phyloP scores from a whole-genome alignment of 2,797 vertebrate genomes.

The Arrhamphus sclerolepis region DNA sequence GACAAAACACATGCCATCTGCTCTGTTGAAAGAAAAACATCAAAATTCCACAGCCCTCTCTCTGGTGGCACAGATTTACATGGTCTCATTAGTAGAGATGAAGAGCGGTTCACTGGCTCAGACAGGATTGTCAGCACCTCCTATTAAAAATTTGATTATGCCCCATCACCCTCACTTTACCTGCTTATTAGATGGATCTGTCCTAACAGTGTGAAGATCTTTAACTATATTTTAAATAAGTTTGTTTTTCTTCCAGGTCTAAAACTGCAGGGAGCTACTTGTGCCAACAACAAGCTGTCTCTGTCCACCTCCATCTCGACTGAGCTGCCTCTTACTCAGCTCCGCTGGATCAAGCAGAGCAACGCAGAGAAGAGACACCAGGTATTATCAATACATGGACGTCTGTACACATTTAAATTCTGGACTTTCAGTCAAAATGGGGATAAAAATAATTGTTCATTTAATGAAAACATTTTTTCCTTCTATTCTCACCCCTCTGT shows the following conservation, averaged over 20 bases:
- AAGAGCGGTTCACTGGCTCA: no score
- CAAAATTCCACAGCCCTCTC: no score
- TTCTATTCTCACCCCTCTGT: constrained; percentile 1
- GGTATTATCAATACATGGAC: constrained; percentile 70
- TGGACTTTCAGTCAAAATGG: background rate
- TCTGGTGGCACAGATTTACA: no score
- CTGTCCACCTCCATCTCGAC: constrained; percentile 95
- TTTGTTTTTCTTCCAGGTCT: constrained; percentile 40
- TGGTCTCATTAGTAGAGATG: no score
- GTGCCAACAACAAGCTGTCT: constrained; percentile 94
- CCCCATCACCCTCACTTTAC: no score
- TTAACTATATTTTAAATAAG: background rate
- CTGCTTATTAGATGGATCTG: no score
- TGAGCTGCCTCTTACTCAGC: constrained; percentile 93
- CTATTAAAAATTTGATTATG: no score
- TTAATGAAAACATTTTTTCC: background rate
- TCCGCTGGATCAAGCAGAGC: constrained; percentile 93
- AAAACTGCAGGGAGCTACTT: constrained; percentile 95
- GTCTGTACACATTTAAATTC: background rate
- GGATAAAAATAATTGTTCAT: background rate
- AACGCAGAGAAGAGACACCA: constrained; percentile 88
- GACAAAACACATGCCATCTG: constrained; percentile 7
- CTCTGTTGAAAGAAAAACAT: background rate
- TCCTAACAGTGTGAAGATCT: background rate
- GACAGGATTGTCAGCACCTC: no score